Evolutionary conservation across 2,797 vertebrate species (phyloP).

Genomic region (Nyctibius grandis): DNA sequence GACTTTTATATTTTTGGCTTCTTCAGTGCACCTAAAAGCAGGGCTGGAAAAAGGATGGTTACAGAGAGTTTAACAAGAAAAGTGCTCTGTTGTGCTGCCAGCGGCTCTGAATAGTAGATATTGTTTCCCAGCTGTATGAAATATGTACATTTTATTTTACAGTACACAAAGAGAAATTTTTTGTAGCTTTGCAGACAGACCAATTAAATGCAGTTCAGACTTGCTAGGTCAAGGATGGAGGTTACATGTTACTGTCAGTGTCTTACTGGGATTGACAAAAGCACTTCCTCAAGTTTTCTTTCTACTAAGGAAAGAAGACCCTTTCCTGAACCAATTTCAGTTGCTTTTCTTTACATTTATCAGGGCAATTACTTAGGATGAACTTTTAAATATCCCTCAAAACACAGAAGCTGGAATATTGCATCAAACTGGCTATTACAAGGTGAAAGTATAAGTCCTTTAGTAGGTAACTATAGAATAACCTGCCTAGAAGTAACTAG

Average conservation of each 20-base stretch:
- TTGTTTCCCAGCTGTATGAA: conserved; percentile 59
- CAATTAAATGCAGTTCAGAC: conserved; percentile 51
- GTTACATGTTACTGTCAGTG: conserved; percentile 13
- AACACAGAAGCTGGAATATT: background rate
- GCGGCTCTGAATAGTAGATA: conserved; percentile 47
- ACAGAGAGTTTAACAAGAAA: conserved; percentile 43
- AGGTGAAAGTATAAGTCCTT: background rate
- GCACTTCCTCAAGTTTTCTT: conserved; percentile 23
- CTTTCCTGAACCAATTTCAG: background rate
- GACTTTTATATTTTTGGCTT: conserved; percentile 59
- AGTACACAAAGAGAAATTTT: conserved; percentile 36
- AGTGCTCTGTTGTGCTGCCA: conserved; percentile 62
- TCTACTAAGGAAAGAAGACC: background rate
- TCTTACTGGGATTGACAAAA: conserved; percentile 33
- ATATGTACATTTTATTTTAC: conserved; percentile 56
- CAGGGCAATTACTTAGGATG: background rate
- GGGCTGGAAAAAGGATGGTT: conserved; percentile 43
- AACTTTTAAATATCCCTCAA: background rate
- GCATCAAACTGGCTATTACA: background rate
- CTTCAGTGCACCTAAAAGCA: conserved; percentile 40
- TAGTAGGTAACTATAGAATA: background rate
- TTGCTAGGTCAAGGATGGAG: conserved; percentile 33
- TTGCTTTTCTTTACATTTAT: conserved; percentile 6
- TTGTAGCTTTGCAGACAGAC: conserved; percentile 36
- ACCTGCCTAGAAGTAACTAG: background rate